These are phyloP conservation scores for Acinonyx jubatus DNA, from an alignment of 2,113 vertebrate species.

Conservation along the genomic window DNA sequence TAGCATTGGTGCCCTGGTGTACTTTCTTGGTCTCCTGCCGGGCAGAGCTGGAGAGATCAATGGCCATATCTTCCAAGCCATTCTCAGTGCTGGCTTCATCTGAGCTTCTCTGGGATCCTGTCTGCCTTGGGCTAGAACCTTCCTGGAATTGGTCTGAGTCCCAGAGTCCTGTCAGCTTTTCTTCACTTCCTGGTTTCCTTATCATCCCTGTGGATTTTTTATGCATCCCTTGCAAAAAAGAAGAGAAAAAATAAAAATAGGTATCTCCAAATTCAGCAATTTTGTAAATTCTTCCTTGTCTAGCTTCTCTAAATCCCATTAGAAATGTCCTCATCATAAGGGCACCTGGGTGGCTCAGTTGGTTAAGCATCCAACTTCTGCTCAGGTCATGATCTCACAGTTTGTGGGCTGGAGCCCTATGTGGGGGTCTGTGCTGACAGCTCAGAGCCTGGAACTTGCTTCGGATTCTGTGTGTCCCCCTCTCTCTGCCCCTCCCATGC, in stretches of 20 bases:
- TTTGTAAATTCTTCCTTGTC: not conserved
- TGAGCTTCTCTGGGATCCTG: conserved; percentile 63
- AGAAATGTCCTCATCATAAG: not conserved
- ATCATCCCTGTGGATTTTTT: conserved; percentile 93
- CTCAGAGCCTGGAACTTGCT: too few species aligned
- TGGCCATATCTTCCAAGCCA: conserved; percentile 86
- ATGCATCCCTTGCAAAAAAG: conserved; percentile 92
- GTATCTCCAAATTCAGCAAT: conserved; percentile 2
- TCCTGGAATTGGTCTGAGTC: conserved; percentile 79
- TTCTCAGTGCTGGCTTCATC: conserved; percentile 72
- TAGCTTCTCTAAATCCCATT: not conserved
- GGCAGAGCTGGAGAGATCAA: conserved; percentile 95
- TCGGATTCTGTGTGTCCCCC: too few species aligned
- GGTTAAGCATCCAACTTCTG: too few species aligned
- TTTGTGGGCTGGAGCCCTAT: too few species aligned
- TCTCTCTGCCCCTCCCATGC: too few species aligned
- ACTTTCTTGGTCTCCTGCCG: conserved; percentile 85
- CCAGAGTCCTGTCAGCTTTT: conserved; percentile 82
- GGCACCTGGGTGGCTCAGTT: too few species aligned
- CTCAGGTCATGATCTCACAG: too few species aligned
- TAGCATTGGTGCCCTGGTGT: conserved; percentile 60
- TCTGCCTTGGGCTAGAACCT: conserved; percentile 73
- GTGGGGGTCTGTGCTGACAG: too few species aligned
- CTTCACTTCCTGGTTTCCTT: conserved; percentile 86
- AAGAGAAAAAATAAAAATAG: conserved; percentile 20